Conservation (phyloP, 2,888 invertebrate genomes). For the Cephus pygmeus region DNA sequence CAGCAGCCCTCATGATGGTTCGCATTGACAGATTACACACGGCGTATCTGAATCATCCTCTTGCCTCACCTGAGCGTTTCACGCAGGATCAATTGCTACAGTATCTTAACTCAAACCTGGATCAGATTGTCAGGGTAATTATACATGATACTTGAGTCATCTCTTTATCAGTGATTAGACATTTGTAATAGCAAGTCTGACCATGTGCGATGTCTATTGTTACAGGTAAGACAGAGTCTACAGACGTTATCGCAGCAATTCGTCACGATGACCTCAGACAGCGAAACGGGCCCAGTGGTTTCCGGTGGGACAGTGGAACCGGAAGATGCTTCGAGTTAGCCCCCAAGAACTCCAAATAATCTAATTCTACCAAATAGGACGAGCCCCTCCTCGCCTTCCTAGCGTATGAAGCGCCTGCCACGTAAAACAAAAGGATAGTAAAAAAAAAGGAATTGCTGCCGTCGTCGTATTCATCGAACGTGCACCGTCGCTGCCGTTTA, state of each 20-base stretch:
- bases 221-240: slow-evolving; percentile 82
- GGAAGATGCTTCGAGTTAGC: slow-evolving; percentile 60
- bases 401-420: slow-evolving; percentile 50
- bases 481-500: slow-evolving; percentile 7
- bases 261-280: slow-evolving; percentile 50
- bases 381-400: slow-evolving; percentile 52
- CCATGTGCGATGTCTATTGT: slow-evolving; percentile 24
- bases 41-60: slow-evolving; percentile 59
- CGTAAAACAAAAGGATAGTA: slow-evolving; percentile 18
- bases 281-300: slow-evolving; percentile 38
- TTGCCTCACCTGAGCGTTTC: slow-evolving; percentile 58
- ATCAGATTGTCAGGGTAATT: slow-evolving; percentile 83
- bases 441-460: slow-evolving; percentile 10
- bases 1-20: slow-evolving; percentile 61
- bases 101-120: slow-evolving; percentile 78
- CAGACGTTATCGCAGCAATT: slow-evolving; percentile 79
- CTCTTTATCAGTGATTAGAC: neutral
- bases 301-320: slow-evolving; percentile 46
- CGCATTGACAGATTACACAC: slow-evolving; percentile 60
- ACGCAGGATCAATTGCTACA: slow-evolving; percentile 58
- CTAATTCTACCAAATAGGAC: slow-evolving; percentile 48
- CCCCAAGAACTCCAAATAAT: slow-evolving; percentile 35
- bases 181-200: slow-evolving; percentile 19
- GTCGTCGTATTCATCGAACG: slow-evolving; percentile 1
- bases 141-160: neutral